Conservation (phyloP, 2,888 invertebrate species). For the Dryobota labecula region DNA sequence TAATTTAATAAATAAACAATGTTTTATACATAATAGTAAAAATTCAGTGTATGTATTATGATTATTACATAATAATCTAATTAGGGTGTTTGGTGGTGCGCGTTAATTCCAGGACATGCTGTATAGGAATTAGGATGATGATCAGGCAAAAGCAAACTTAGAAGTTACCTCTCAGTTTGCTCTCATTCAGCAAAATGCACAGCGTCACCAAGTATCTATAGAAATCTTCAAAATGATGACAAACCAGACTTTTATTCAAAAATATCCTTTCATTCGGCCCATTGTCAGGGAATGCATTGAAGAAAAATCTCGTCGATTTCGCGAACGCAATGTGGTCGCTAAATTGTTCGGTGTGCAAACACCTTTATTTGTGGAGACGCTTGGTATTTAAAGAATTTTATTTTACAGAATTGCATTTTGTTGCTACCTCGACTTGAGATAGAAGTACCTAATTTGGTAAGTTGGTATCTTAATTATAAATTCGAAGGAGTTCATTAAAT, state of each 20-base stretch:
- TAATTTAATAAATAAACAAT: too few relatives aligned
- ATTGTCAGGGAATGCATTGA: conserved; percentile 25
- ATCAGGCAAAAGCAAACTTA: too few relatives aligned
- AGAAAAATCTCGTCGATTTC: not conserved
- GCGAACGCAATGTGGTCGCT: not conserved
- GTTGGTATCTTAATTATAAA: conserved; percentile 26
- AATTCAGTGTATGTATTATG: too few relatives aligned
- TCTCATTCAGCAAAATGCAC: not conserved
- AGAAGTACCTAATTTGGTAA: too few relatives aligned
- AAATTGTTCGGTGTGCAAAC: conserved; percentile 22
- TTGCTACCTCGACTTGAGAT: conserved; percentile 26
- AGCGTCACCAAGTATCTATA: not conserved
- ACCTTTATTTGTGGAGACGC: conserved; percentile 43
- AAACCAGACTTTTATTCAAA: not conserved
- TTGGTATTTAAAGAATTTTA: conserved; percentile 42
- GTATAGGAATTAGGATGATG: too few relatives aligned
- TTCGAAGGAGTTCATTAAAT: not conserved
- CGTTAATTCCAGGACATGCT: too few relatives aligned
- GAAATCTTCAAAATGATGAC: conserved; percentile 3
- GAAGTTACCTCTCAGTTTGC: too few relatives aligned
- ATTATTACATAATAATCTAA: too few relatives aligned
- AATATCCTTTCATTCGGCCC: not conserved
- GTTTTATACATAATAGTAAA: too few relatives aligned
- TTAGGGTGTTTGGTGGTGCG: too few relatives aligned
- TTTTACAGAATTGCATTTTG: conserved; percentile 59